Evolutionary conservation across 2,797 vertebrate genomes (phyloP), one percentile per base, ranked within the genome.

Genomic region (Cuniculus paca): DNA sequence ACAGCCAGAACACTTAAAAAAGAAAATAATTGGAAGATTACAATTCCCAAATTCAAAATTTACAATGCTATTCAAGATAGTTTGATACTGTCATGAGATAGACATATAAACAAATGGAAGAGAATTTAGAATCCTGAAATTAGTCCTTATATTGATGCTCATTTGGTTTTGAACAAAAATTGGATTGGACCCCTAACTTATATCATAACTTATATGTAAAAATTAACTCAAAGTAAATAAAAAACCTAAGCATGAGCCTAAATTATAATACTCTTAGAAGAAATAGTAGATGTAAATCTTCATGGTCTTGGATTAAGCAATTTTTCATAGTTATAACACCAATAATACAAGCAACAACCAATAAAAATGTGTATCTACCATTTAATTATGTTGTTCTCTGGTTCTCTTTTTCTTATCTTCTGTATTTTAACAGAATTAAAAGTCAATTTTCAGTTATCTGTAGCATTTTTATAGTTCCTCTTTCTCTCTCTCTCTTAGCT

Each of bases 111-210:
- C 2, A 92, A 88, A 24, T 26, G 19, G 34, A 65, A 80, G 10
- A 86, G 68, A 70, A 79, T 84, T 26, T 6, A 63, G 72, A 61
- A 63, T 79, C 20, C 48, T 84, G 4, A 79, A 90, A 80, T 65
- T 63, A 74, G 79, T 11, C 19, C 45, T 48, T 45, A 50, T 83
- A 34, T 42, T 72, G n/a, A 45, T 24, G 12, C 10, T 42, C 31
- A 86, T 65, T 63, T 75, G 56, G 54, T 86, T 93, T 80, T 42
- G 58, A 90, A 39, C 6, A 93, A 88, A 36, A 39, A 13, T 84
- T 54, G 58, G 11, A 28, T 58, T 91, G 52, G 39, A 82, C 16
- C 28, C 11, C 28, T 58, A 68, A 14, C 8, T 77, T 45, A 77
- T 31, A 50, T 28, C 31, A 34, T n/a, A n/a, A n/a, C n/a, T n/a